A percentile compares a stretch with the other conserved stretches of the same genome.
Evolutionary conservation across 2,888 invertebrate genomes (phyloP).

Genomic region (Arge pagana): DNA sequence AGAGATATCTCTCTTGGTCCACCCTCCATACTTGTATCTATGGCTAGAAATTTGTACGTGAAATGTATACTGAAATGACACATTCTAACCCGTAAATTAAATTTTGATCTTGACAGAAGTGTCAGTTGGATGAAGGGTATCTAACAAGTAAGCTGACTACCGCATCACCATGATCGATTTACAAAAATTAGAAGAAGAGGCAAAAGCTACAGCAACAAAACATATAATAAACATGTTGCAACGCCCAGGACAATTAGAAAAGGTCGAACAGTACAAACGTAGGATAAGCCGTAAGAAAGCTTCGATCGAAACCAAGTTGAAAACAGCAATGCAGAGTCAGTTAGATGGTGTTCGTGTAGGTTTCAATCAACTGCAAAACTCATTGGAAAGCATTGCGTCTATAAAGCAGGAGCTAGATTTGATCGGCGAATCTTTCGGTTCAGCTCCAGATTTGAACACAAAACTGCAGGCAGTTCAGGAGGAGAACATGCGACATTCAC

Average conservation of each 20-base stretch:
- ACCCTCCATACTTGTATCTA: no score
- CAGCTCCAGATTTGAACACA: slow-evolving; percentile 79
- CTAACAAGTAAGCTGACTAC: no score
- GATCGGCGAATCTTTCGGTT: slow-evolving; percentile 74
- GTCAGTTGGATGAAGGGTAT: no score
- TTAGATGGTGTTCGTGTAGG: slow-evolving; percentile 95
- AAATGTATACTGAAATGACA: no score
- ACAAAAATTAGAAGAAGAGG: slow-evolving; percentile 75
- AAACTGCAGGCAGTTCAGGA: slow-evolving; percentile 85
- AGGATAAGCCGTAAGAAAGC: slow-evolving; percentile 79
- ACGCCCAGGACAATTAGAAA: slow-evolving; percentile 93
- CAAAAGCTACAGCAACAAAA: slow-evolving; percentile 77
- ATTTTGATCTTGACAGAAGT: no score
- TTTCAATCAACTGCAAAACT: slow-evolving; percentile 84
- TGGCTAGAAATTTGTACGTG: no score
- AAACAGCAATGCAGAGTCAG: slow-evolving; percentile 98
- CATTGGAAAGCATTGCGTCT: slow-evolving; percentile 78
- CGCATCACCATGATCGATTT: slow-evolving; percentile 50
- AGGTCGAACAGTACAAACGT: slow-evolving; percentile 80
- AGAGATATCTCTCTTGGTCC: no score
- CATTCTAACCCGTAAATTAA: no score
- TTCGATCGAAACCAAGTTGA: slow-evolving; percentile 91
- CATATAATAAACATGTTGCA: slow-evolving; percentile 92
- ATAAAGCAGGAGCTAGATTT: slow-evolving; percentile 60
- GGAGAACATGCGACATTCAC: slow-evolving; percentile 93